Evolutionary conservation across 53 echinoderm and acorn worm species (phyloP).

Genomic region (Actinopyga echinites): DNA sequence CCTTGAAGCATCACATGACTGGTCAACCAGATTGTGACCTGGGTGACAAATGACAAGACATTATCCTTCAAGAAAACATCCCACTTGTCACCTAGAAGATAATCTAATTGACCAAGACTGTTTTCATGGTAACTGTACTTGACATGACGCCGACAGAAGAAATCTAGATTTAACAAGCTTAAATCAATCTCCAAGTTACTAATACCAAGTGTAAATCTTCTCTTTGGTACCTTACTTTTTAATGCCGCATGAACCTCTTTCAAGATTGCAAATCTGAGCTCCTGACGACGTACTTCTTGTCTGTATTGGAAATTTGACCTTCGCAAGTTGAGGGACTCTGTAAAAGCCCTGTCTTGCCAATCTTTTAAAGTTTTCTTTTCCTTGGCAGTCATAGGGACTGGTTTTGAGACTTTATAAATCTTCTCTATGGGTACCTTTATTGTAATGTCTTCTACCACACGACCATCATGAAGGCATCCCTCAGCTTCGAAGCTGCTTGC

Average conservation of each 20-base stretch:
- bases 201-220: constrained; percentile 2
- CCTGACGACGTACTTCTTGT: neutral
- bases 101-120: neutral
- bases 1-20: neutral
- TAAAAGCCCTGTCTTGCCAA: neutral
- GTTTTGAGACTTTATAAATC: neutral
- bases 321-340: neutral
- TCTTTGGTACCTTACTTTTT: neutral
- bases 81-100: neutral
- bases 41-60: neutral
- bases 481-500: neutral
- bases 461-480: neutral
- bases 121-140: neutral
- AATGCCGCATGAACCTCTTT: neutral
- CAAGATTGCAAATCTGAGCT: neutral
- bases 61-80: neutral
- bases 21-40: neutral
- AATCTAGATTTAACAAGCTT: neutral
- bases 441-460: neutral
- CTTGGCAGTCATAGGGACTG: neutral
- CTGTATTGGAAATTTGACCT: neutral
- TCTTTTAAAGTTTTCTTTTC: neutral
- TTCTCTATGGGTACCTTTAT: neutral
- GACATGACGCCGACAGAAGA: neutral
- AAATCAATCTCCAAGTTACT: neutral